Evolutionary conservation across 1,140 invertebrate genomes (phyloP).

Genomic region (Ridgeia piscesae): DNA sequence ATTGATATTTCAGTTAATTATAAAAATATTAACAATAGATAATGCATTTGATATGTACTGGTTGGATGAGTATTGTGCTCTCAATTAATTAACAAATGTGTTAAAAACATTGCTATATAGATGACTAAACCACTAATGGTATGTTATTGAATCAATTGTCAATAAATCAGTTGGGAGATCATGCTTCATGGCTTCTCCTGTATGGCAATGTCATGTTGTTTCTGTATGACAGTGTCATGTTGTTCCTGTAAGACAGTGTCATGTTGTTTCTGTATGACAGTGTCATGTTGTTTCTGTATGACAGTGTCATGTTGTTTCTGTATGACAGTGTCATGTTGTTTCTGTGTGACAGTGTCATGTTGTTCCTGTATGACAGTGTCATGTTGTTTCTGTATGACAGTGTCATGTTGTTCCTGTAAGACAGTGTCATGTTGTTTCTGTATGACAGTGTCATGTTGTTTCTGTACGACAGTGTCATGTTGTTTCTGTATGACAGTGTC

Average conservation of each 20-base stretch:
- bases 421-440: not conserved
- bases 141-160: too few relatives aligned
- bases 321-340: not conserved
- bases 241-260: not conserved
- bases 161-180: not conserved
- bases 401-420: not conserved
- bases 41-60: not conserved
- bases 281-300: not conserved
- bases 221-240: not conserved
- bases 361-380: not conserved
- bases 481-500: not conserved
- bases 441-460: not conserved
- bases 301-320: not conserved
- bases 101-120: not conserved
- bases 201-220: too few relatives aligned
- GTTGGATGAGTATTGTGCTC: not conserved
- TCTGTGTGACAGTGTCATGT: not conserved
- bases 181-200: not conserved
- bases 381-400: slow-evolving; percentile 7
- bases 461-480: not conserved
- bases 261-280: slow-evolving; percentile 7
- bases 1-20: not conserved
- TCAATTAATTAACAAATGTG: not conserved
- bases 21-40: too few relatives aligned
- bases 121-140: too few relatives aligned